Base-by-base conservation (phyloP, 2,888 invertebrate species). In the Acanthosepion lycidas region DNA sequence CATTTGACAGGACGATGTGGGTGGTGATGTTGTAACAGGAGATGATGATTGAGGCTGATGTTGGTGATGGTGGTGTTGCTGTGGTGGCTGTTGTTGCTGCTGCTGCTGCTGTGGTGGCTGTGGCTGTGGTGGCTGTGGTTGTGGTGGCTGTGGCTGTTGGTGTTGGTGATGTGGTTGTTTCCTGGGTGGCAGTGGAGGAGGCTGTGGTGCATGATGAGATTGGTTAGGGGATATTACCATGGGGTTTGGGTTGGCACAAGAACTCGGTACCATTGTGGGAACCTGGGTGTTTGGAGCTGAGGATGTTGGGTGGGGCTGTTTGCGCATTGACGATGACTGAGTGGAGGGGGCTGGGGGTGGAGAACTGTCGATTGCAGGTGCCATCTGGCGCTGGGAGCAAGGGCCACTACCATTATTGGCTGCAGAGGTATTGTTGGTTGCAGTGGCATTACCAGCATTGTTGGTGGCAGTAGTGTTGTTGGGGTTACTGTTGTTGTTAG, bases 1-100 rank as follows among this genome's bases (percentile, higher is more conserved):
- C 93, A 93, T 93, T 93, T 93, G 93, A 93, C 93, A 93, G 18
- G 93, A 93, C 8, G 92, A 92, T 53, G 93, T 18, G n/a, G 93
- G 93, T 12, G 93, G 53, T 6, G 93, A 93, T 33, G 93, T 53
- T 15, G 78, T 78, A 33, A 78, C 78, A 33, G 78, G 78, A 15
- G 93, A 53, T 51, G 93, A 53, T 6, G 93, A 93, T 12, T 93
- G 93, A 18, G 51, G 93, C 53, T 93, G 93, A 15, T 93, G 92
- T n/a, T 93, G 92, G 28, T 93, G 92, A 18, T 48, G 93, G 2
- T 48, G 93, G 6, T 48, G 93, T 28, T 48, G 93, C 9, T 48
- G 93, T 0, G 26, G 93, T 0, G 28, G 93, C 12, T 23, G 93
- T 12, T 51, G 93, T 5, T 23, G 93, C n/a, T 93, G 93, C 15